Base-by-base conservation (phyloP, 2,888 invertebrate species). In the Onthophagus sagittarius region DNA sequence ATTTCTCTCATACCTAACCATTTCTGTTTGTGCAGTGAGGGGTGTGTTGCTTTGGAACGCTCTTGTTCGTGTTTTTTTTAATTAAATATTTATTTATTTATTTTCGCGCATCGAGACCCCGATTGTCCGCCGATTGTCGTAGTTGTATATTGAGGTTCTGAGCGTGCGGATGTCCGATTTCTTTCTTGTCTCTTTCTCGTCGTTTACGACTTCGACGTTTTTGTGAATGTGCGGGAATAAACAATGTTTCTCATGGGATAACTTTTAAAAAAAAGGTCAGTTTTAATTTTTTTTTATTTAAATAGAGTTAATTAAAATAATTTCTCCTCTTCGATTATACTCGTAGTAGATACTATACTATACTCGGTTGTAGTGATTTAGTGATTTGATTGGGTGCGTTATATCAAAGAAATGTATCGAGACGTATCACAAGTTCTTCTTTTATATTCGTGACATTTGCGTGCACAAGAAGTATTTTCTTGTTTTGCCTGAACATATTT, bases 1-100 rank as follows among this genome's bases (percentile, higher is more conserved):
- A 71, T 74, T 74, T 67, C 53, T 63, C 69, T 67, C 71, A 74
- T 72, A 39, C 72, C 64, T 63, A 63, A 53, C 39, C 39, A 53
- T 53, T 53, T 53, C 39, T 53, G 39, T 53, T 53, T 53, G 39
- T 53, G 39, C 39, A 53, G 39, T 53, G 39, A 53, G 39, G 39
- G 39, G 39, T 53, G 39, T 53, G 39, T 53, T 53, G 39, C 39
- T 53, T 53, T 11, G 39, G 39, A 53, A 53, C 39, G 39, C 11
- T 53, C 39, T 53, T 53, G 39, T 53, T 53, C 39, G 39, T 4
- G 39, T 53, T 7, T 53, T 53, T 53, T 53, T 53, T 53, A 9
- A 53, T 9, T 53, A 9, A 53, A 53, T 53, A 53, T 53, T 53
- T 53, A 53, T 53, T 53, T 53, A 53, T 53, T 53, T 53, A 53